Conservation (phyloP, 2,113 vertebrate genomes). For the Vidua chalybeata region DNA sequence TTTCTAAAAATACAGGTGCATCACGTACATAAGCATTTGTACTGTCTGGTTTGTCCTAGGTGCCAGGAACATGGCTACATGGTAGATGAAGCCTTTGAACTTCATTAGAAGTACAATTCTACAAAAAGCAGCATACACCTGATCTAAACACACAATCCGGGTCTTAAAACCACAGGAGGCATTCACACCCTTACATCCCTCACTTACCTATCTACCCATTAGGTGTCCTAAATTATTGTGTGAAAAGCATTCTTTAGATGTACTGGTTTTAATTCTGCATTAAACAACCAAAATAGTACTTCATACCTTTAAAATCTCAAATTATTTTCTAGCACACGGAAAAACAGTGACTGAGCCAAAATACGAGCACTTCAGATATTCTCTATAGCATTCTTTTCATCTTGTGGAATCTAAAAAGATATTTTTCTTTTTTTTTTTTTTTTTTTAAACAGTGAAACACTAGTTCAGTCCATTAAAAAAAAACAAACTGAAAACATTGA, state of each 20-base stretch:
- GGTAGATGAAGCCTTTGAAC: not conserved
- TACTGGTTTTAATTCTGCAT: not conserved
- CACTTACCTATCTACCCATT: not conserved
- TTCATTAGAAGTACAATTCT: not conserved
- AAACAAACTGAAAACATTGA: not conserved
- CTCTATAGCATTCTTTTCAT: not conserved
- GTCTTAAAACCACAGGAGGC: not conserved
- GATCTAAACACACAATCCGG: not conserved
- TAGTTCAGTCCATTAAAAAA: not conserved
- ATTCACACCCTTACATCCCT: not conserved
- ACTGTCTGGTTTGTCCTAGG: not conserved
- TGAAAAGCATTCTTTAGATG: not conserved
- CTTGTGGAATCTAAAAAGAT: not conserved
- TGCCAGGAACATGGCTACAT: not conserved
- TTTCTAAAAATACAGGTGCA: not conserved
- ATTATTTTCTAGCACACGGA: not conserved
- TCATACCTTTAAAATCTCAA: not conserved
- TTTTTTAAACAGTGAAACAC: not conserved
- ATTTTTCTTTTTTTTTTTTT: not conserved
- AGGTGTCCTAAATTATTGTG: fast-evolving
- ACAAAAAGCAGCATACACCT: not conserved
- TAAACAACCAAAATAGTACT: not conserved
- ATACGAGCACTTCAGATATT: not conserved
- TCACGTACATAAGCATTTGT: not conserved
- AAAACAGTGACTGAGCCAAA: not conserved